Evolutionary conservation across 2,888 invertebrate species (phyloP), one percentile per base, ranked within the genome.

Genomic region (Athalia rosae): DNA sequence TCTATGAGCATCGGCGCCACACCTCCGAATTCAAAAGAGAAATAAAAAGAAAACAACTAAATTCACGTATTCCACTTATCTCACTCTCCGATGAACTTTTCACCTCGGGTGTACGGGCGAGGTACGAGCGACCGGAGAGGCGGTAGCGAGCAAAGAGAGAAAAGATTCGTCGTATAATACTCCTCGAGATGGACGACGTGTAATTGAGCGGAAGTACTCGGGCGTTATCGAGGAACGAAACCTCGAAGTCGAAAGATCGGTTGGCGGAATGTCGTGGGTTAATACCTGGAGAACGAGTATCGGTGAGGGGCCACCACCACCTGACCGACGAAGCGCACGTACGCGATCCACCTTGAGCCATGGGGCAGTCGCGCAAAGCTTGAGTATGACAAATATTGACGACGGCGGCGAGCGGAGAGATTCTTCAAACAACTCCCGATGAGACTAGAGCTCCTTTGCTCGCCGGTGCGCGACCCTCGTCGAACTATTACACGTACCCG

Each of bases 341-440:
- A 43, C 56, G 58, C 71, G 61, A 74, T 74, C 74, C 74, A 74
- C 59, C 74, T 61, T 48, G 62, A 61, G 74, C 59, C 41, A 50
- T 58, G 58, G 71, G 71, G 71, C 71, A 71, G 58, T 50, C 28
- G 28, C 28, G 28, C 61, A 50, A 50, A 74, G 79, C 80, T 83
- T 82, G 83, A 86, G 85, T 82, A 85, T 81, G 79, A 84, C 87
- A 88, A 88, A 88, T 88, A 87, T 88, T 88, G 86, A 85, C 85
- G 82, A 81, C 84, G 81, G 81, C 81, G 83, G 84, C 79, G 82
- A 82, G 84, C 74, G 74, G 74, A 28, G 28, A 74, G 74, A 74
- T 85, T 86, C 85, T 82, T 87, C 84, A 86, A 87, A 87, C 86
- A 87, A 86, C 86, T 85, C 80, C 83, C 71, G 77, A 77, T 67